Conservation (phyloP, 2,888 invertebrate species). For the Caenorhabditis macrosperma region DNA sequence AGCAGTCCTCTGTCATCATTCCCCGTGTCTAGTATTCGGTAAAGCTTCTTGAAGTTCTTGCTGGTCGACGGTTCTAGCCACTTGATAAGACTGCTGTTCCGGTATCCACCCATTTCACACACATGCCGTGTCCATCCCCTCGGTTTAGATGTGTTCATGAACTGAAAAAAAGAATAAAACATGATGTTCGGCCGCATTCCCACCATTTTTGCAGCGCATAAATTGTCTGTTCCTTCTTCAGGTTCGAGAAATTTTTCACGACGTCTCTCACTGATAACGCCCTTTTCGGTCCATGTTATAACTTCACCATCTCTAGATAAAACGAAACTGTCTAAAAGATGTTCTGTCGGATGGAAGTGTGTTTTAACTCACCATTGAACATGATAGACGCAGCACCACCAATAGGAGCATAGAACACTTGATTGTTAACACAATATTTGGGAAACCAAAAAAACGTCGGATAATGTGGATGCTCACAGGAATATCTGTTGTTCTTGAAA, state of each 20-base stretch:
- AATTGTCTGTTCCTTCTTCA: slow-evolving; percentile 2
- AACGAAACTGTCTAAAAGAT: slow-evolving; percentile 33
- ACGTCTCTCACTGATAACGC: slow-evolving; percentile 17
- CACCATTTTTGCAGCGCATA: slow-evolving; percentile 45
- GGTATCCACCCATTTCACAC: slow-evolving; percentile 58
- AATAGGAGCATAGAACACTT: slow-evolving; percentile 37
- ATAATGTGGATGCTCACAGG: slow-evolving; percentile 9
- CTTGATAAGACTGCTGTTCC: slow-evolving; percentile 35
- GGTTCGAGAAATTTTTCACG: slow-evolving; percentile 23
- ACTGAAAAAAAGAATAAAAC: slow-evolving; percentile 25
- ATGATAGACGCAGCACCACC: slow-evolving; percentile 33
- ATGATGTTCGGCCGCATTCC: not conserved
- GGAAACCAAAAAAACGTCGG: not conserved
- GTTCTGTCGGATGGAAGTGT: not conserved
- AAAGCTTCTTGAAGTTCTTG: slow-evolving; percentile 50
- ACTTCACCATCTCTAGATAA: slow-evolving; percentile 2
- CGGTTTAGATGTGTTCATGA: slow-evolving; percentile 46
- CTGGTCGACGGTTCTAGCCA: slow-evolving; percentile 45
- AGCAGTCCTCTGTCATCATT: slow-evolving; percentile 14
- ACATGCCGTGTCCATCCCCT: slow-evolving; percentile 46
- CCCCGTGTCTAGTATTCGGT: slow-evolving; percentile 27
- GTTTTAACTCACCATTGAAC: slow-evolving; percentile 36
- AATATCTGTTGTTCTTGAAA: slow-evolving; percentile 25
- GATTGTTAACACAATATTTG: not conserved
- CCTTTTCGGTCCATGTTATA: slow-evolving; percentile 46